A percentile compares a stretch with the other conserved stretches of the same genome.
phyloP scores from a whole-genome alignment of 1,140 invertebrate genomes.

The Pseudomyrmex cubaensis region DNA sequence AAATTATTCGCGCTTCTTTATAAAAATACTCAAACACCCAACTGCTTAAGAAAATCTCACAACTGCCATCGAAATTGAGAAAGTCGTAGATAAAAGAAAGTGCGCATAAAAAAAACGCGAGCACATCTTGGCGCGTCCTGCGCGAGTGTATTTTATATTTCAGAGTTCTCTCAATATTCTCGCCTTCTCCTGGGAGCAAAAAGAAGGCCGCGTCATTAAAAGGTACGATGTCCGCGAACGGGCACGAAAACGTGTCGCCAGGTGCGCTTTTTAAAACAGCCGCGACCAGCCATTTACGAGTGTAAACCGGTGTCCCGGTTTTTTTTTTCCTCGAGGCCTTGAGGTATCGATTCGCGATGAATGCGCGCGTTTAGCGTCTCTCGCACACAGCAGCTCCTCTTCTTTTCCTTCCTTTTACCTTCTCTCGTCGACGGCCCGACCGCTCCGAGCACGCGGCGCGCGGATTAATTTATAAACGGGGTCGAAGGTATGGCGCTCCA shows the following conservation, averaged over 20 bases:
- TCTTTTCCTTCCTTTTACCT: slow-evolving; percentile 43
- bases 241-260: slow-evolving; percentile 48
- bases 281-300: slow-evolving; percentile 37
- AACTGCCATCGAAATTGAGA: neutral
- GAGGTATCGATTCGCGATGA: slow-evolving; percentile 38
- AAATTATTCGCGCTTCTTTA: too few species aligned
- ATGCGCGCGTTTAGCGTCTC: slow-evolving; percentile 24
- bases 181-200: neutral
- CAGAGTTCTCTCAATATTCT: neutral
- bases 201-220: slow-evolving; percentile 19
- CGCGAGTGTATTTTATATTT: neutral
- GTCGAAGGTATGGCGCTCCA: slow-evolving; percentile 40
- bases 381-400: neutral
- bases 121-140: neutral
- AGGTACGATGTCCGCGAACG: neutral
- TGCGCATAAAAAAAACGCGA: too few species aligned
- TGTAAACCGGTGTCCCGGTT: slow-evolving; percentile 48
- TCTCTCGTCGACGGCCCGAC: neutral
- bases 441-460: slow-evolving; percentile 9
- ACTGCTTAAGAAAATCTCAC: too few species aligned
- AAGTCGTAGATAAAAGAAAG: neutral
- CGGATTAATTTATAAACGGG: slow-evolving; percentile 49
- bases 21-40: too few species aligned
- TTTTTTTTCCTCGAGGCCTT: slow-evolving; percentile 32
- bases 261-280: slow-evolving; percentile 50